Evolutionary conservation across 1,140 invertebrate species (phyloP), one percentile per base, ranked within the genome.

Genomic region (Ganaspis sp.): DNA sequence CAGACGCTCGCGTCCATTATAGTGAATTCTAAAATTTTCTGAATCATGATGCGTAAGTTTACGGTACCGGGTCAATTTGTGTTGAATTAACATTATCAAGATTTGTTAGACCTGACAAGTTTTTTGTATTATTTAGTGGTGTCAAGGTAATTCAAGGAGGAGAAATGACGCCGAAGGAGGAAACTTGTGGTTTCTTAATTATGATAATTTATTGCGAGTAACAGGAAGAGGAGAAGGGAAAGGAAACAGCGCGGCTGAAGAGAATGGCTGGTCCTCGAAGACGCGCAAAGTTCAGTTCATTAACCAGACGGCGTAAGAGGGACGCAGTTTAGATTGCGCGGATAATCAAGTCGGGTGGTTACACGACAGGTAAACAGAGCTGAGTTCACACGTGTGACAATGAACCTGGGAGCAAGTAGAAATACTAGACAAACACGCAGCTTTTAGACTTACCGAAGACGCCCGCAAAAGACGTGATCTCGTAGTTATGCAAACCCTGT

Each of bases 361-460:
- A 45, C 79, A 58, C 72, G 75, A 38, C 71, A 53, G 77, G 79
- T 86, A 85, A 87, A 86, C 84, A 86, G 83, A 86, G 84, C 75
- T 19, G 76, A 85, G 74, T 84, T 83, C 83, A 83, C 83, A 84
- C 81, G 84, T 83, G 78, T 84, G 86, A 88, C 86, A 87, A 87
- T 87, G 86, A 87, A 87, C 85, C 81, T 86, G 85, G 82, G 84
- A 81, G 80, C 26, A 26, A 19, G 45, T 49, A 49, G 45, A 17
- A 19, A 49, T 17, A 49, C 21, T 26, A 23, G 54, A 12, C 58
- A 29, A 29, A 64, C 58, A 64, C 21, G 15, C 26, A 64, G 9
- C 76, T 73, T 69, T 49, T 40, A 73, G 70, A 75, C 73, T 72
- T 73, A 79, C 42, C 77, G 70, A 80, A 85, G 83, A 82, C 75